Conservation (phyloP, 2,113 vertebrate species). For the Halcyon senegalensis region DNA sequence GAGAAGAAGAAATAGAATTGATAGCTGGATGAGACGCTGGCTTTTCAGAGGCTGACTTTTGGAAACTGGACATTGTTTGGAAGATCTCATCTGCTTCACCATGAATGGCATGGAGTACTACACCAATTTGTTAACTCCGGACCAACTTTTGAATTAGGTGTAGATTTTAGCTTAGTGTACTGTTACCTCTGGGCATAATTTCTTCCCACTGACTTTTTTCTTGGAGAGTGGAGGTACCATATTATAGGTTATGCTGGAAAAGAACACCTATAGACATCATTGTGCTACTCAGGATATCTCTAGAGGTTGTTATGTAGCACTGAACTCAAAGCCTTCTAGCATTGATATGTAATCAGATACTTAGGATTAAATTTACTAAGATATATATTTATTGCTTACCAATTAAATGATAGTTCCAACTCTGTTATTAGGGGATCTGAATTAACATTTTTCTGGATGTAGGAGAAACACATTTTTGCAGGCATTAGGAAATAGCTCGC, state of each 20-base stretch:
- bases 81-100: background rate
- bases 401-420: background rate
- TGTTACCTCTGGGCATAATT: background rate
- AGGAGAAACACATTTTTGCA: background rate
- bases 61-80: background rate
- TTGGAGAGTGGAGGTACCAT: background rate
- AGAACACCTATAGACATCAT: background rate
- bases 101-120: background rate
- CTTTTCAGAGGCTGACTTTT: background rate
- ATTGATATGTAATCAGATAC: background rate
- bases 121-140: background rate
- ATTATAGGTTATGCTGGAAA: background rate
- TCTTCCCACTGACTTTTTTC: background rate
- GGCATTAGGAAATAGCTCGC: background rate
- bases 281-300: background rate
- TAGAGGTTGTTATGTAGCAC: background rate
- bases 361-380: background rate
- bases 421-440: constrained; percentile 15
- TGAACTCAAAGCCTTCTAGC: background rate
- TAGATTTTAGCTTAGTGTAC: background rate
- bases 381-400: background rate
- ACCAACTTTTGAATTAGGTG: background rate
- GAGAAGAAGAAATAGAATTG: background rate
- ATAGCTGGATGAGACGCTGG: background rate
- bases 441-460: background rate